Evolutionary conservation across 2,113 vertebrate genomes (phyloP).

Genomic region (Arizona elegans): DNA sequence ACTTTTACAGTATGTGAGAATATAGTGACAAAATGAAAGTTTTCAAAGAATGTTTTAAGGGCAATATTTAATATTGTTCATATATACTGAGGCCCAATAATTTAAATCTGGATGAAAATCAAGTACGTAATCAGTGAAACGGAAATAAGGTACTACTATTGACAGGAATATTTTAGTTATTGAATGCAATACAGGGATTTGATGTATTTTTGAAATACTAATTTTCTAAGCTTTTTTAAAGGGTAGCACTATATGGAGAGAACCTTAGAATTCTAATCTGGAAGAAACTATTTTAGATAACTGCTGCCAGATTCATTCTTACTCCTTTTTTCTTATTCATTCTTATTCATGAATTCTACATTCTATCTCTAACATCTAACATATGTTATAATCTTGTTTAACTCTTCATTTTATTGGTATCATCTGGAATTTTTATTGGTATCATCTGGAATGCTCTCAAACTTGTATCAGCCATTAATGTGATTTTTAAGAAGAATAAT

Average conservation of each 20-base stretch:
- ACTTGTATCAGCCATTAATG: neutral
- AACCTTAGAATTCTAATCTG: neutral
- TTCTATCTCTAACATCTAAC: neutral
- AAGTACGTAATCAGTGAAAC: neutral
- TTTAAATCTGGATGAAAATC: neutral
- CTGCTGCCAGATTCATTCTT: neutral
- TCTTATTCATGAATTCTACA: neutral
- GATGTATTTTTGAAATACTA: neutral
- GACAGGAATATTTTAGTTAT: neutral
- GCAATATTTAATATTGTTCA: neutral
- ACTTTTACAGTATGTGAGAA: neutral
- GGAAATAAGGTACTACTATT: neutral
- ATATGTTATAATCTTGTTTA: neutral
- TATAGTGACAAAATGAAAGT: neutral
- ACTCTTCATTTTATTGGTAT: neutral
- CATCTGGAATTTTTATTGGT: neutral
- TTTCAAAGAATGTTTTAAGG: neutral
- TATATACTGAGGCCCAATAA: neutral
- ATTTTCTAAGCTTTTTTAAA: neutral
- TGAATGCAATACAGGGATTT: neutral
- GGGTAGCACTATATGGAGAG: neutral
- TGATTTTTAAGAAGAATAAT: neutral
- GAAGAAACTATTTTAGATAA: neutral
- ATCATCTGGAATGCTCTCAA: neutral
- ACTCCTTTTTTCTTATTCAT: neutral